Evolutionary conservation across 1,140 invertebrate species (phyloP).

Genomic region (Drosophila biarmipes): DNA sequence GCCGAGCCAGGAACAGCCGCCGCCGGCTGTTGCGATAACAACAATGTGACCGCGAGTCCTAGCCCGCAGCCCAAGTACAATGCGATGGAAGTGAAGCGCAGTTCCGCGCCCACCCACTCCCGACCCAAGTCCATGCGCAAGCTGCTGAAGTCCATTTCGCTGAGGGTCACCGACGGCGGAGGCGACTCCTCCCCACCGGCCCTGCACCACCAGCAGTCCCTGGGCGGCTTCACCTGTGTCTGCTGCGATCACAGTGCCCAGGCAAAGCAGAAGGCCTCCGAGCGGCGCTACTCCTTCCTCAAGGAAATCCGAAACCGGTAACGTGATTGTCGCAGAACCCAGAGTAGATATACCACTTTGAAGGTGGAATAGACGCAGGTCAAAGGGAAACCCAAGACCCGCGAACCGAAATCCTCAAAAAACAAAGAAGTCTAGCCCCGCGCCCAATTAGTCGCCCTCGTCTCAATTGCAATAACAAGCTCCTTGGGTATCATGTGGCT

Average conservation of each 20-base stretch:
- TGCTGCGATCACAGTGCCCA: conserved; percentile 43
- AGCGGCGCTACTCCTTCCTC: conserved; percentile 5
- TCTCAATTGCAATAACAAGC: conserved; percentile 51
- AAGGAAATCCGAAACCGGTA: not conserved
- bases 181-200: conserved; percentile 4
- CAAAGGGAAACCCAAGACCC: not conserved
- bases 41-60: conserved; percentile 39
- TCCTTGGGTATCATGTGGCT: conserved; percentile 38
- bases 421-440: conserved; percentile 18
- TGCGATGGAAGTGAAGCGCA: conserved; percentile 54
- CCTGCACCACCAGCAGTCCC: conserved; percentile 29
- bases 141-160: conserved; percentile 62
- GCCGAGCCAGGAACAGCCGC: conserved; percentile 14
- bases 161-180: conserved; percentile 33
- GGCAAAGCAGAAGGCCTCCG: conserved; percentile 1
- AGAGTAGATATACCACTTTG: too few species aligned
- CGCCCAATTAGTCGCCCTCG: conserved; percentile 52
- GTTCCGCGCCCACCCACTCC: conserved; percentile 30
- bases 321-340: too few species aligned
- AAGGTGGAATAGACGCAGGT: too few species aligned
- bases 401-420: not conserved
- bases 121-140: conserved; percentile 40
- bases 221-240: conserved; percentile 65
- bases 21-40: conserved; percentile 37
- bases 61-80: conserved; percentile 15